Conservation (phyloP, 2,888 invertebrate species). For the Zeuzera pyrina region DNA sequence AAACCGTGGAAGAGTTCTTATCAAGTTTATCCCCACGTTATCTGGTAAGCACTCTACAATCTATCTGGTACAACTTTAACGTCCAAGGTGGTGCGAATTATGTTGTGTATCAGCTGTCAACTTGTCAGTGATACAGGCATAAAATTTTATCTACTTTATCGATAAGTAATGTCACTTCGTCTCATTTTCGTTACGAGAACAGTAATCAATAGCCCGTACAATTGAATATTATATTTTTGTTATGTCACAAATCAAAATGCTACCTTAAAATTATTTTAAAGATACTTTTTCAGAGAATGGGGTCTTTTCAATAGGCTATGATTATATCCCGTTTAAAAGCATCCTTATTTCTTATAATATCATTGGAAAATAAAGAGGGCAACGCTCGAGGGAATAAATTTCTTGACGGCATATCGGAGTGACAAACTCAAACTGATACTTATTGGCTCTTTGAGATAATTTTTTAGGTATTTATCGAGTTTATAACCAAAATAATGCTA, state of each 20-base stretch:
- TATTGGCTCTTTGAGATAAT: not conserved
- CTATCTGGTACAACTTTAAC: constrained; percentile 13
- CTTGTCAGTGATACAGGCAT: constrained; percentile 43
- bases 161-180: constrained; percentile 4
- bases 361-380: constrained; percentile 29
- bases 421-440: constrained; percentile 17
- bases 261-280: not conserved
- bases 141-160: constrained; percentile 43
- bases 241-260: not conserved
- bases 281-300: not conserved
- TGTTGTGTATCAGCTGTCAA: constrained; percentile 53
- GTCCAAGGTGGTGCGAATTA: constrained; percentile 31
- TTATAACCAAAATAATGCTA: no score
- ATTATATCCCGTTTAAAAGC: constrained; percentile 20
- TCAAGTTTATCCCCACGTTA: constrained; percentile 39
- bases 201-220: not conserved
- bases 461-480: not conserved
- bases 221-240: not conserved
- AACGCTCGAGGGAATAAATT: constrained; percentile 22
- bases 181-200: not conserved
- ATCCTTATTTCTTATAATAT: constrained; percentile 29
- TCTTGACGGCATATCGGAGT: constrained; percentile 12
- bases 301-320: not conserved
- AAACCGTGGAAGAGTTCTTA: no score
- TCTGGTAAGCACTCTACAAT: constrained; percentile 21